Conservation (phyloP, 2,797 vertebrate species). For the Enteromius radiatus region DNA sequence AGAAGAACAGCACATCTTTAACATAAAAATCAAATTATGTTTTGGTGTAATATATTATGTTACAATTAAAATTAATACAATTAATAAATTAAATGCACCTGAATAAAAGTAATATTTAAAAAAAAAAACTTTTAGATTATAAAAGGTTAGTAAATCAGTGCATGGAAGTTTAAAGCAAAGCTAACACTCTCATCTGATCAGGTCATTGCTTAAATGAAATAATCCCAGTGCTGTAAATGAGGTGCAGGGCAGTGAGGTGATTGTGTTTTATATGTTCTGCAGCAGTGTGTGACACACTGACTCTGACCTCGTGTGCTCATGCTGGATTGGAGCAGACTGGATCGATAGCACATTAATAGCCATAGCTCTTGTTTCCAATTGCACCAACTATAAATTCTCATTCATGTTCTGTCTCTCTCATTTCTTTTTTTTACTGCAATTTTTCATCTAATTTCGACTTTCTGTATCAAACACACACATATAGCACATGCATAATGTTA, state of each 20-base stretch:
- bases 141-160: neutral
- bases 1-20: neutral
- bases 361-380: slow-evolving; percentile 31
- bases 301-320: slow-evolving; percentile 8
- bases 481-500: neutral
- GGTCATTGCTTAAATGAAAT: slow-evolving; percentile 14
- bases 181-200: neutral
- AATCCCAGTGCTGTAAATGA: slow-evolving; percentile 14
- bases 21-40: too few species aligned
- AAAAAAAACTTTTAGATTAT: too few species aligned
- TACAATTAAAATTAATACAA: too few species aligned
- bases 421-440: neutral
- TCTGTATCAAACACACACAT: neutral
- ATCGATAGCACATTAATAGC: slow-evolving; percentile 37
- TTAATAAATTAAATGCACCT: too few species aligned
- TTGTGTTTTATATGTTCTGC: slow-evolving; percentile 20
- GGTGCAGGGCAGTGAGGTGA: slow-evolving; percentile 5
- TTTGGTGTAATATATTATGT: too few species aligned
- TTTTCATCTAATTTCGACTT: neutral
- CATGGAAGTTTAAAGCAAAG: neutral
- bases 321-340: slow-evolving; percentile 9
- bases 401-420: neutral
- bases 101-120: too few species aligned
- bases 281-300: slow-evolving; percentile 10
- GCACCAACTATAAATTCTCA: neutral